Evolutionary conservation across 2,797 vertebrate genomes (phyloP).

Genomic region (Crypturellus tataupa): DNA sequence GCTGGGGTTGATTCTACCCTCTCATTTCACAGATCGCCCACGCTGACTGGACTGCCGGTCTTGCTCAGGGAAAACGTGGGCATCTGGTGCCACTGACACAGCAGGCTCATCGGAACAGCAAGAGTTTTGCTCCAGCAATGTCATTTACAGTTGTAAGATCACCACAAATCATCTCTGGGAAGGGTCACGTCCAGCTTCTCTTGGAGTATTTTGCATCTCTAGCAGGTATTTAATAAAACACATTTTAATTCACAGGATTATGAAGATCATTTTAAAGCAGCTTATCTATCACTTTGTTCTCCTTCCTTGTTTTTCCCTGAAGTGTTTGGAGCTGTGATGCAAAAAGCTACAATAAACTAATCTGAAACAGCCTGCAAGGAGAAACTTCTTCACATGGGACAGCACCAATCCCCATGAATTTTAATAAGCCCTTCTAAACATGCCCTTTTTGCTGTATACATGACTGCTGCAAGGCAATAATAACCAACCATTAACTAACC

Average conservation of each 20-base stretch:
- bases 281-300: constrained; percentile 12
- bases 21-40: too few species aligned
- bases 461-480: neutral
- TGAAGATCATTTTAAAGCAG: constrained; percentile 40
- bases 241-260: constrained; percentile 40
- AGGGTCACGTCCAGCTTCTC: neutral
- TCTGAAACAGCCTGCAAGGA: too few species aligned
- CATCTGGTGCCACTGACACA: rapidly evolving
- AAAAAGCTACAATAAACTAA: constrained; percentile 13
- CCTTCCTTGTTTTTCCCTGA: constrained; percentile 1
- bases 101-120: neutral
- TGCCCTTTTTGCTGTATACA: rapidly evolving
- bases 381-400: constrained; percentile 36
- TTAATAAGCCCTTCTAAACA: neutral
- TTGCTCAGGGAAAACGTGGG: neutral
- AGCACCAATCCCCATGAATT: neutral
- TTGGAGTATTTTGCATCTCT: neutral
- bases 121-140: neutral
- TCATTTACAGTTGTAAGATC: neutral
- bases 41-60: too few species aligned
- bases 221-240: neutral
- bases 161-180: neutral
- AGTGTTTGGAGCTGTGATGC: neutral
- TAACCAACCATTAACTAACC: neutral
- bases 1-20: too few species aligned